Evolutionary conservation across 1,140 invertebrate species (phyloP), one percentile per base, ranked within the genome.

Genomic region (Bombus cullumanus): DNA sequence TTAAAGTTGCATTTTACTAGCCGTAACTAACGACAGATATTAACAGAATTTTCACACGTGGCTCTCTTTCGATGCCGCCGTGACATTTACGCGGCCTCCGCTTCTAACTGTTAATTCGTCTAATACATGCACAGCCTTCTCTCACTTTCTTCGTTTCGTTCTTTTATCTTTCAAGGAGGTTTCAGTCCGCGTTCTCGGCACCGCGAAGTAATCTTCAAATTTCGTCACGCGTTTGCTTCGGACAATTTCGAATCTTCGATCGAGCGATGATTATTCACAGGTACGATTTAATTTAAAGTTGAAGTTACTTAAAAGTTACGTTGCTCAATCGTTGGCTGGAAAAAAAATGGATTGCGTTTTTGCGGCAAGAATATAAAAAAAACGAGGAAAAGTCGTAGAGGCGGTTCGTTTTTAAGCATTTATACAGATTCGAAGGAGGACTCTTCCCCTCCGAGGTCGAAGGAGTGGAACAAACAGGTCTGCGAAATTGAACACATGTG

Each of bases 1-100:
- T 92, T 91, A 86, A 90, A 91, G 53, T 53, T 18, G 22, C 39
- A 12, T 34, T 81, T 81, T 43, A 64, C 41, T 47, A 39, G 25
- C 80, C 53, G 53, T 34, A 13, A 22, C 53, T 18, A 37, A 64
- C 53, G 69, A 74, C 41, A 13, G 53, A 71, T 81, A 81, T 59
- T 81, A 47, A 59, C 22, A 34, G n/a, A 39, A 43, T 74, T 34
- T 62, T 81, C 69, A 74, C 69, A 43, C 53, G 69, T 47, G 22
- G n/a, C 31, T 74, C 31, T 74, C 31, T 39, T 15, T 34, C 37
- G 53, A 81, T 74, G 69, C 6, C 22, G 53, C n/a, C 22, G 59
- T 74, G 53, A 74, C 57, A 64, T 74, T 62, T 73, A 81, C 53
- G 53, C 69, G 37, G 47, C 34, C 53, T 57, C 25, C 31, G 53